These are phyloP conservation scores for Thermophis baileyi DNA, from an alignment of 2,113 vertebrate species.

Conservation along the genomic window DNA sequence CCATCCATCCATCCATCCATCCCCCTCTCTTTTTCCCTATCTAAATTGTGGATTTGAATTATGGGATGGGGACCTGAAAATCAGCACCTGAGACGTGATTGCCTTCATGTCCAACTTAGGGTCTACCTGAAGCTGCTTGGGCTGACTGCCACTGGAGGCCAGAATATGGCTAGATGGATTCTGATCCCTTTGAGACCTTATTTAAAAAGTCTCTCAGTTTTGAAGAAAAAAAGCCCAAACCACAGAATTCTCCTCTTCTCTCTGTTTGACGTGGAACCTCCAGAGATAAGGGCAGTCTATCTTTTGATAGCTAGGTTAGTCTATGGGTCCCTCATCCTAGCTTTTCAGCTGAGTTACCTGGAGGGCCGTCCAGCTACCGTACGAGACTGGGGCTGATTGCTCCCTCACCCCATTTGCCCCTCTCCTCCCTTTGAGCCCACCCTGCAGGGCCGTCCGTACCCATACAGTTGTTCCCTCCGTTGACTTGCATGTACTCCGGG, in stretches of 20 bases:
- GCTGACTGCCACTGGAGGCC: background rate
- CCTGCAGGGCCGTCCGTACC: constrained; percentile 56
- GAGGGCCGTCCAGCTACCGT: background rate
- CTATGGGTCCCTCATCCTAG: background rate
- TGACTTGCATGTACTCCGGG: constrained; percentile 91
- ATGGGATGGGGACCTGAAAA: too few relatives aligned
- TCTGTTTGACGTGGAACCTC: background rate
- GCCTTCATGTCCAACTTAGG: too few relatives aligned
- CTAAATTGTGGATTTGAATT: too few relatives aligned
- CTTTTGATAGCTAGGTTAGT: background rate
- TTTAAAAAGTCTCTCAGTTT: background rate
- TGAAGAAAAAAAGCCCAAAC: background rate
- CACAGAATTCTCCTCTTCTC: background rate
- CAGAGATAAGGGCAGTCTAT: background rate
- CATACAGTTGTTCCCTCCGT: constrained; percentile 91
- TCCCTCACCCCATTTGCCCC: background rate
- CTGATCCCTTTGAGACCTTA: background rate
- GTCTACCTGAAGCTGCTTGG: too few relatives aligned
- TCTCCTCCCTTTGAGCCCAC: too few relatives aligned
- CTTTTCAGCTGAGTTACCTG: background rate
- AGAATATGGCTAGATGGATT: background rate
- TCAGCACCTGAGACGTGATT: too few relatives aligned
- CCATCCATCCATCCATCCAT: too few relatives aligned
- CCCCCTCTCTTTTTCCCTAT: too few relatives aligned
- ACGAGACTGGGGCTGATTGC: background rate